Conservation (phyloP, 2,888 invertebrate species). For the Actias luna region DNA sequence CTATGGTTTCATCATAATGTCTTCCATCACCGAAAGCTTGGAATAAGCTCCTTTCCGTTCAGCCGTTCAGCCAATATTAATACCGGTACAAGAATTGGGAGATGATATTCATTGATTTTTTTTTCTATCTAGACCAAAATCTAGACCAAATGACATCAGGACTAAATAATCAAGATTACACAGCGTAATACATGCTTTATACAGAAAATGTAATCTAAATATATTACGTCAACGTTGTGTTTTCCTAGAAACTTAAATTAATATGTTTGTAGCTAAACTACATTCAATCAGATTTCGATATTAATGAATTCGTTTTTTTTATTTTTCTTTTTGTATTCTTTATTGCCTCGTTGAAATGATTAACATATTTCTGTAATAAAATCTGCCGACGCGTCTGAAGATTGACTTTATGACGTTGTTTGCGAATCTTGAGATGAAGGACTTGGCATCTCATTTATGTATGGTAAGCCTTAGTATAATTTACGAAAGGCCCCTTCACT, state of each 20-base stretch:
- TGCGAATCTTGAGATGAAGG: not conserved
- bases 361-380: slow-evolving; percentile 7
- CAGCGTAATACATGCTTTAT: too few relatives aligned
- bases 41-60: too few relatives aligned
- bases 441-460: not conserved
- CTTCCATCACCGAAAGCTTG: too few relatives aligned
- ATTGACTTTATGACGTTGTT: not conserved
- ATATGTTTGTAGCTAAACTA: not conserved
- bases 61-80: too few relatives aligned
- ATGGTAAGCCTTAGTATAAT: not conserved
- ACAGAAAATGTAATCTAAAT: not conserved
- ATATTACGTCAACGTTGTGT: not conserved
- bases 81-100: too few relatives aligned
- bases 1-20: too few relatives aligned
- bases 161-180: too few relatives aligned
- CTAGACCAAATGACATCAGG: too few relatives aligned
- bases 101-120: too few relatives aligned
- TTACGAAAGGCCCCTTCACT: not conserved
- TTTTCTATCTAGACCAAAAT: too few relatives aligned
- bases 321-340: not conserved
- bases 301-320: slow-evolving; percentile 5
- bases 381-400: not conserved
- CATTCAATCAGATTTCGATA: not conserved
- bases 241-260: not conserved
- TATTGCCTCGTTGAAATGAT: not conserved